phyloP scores from a whole-genome alignment of 2,797 vertebrate genomes.

The Sibirionetta formosa region DNA sequence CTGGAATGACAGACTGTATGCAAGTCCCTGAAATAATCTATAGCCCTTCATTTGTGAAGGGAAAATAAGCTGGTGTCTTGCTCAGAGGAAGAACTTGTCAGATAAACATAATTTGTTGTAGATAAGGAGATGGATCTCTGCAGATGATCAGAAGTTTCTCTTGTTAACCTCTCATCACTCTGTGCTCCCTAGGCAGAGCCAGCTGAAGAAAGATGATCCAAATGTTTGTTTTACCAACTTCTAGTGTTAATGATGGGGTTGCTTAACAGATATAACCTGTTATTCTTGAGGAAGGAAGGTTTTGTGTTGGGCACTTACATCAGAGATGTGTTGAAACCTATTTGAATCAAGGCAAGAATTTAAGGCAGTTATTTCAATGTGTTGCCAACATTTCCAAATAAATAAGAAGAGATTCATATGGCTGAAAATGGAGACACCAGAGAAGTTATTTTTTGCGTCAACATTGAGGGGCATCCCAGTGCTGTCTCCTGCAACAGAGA shows the following conservation, averaged over 20 bases:
- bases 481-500: background rate
- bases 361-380: background rate
- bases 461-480: background rate
- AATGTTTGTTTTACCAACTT: background rate
- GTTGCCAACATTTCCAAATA: background rate
- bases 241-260: background rate
- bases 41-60: background rate
- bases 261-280: background rate
- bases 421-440: background rate
- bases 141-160: background rate
- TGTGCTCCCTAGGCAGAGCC: fast-evolving
- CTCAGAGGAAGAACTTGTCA: background rate
- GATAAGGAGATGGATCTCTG: background rate
- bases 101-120: background rate
- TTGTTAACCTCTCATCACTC: background rate
- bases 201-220: background rate
- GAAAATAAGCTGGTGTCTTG: background rate
- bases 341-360: background rate
- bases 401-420: background rate
- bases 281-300: background rate
- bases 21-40: background rate
- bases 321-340: background rate
- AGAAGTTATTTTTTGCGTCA: background rate
- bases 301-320: background rate
- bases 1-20: background rate